phyloP scores from a whole-genome alignment of 2,113 vertebrate species.

The Nibea albiflora region DNA sequence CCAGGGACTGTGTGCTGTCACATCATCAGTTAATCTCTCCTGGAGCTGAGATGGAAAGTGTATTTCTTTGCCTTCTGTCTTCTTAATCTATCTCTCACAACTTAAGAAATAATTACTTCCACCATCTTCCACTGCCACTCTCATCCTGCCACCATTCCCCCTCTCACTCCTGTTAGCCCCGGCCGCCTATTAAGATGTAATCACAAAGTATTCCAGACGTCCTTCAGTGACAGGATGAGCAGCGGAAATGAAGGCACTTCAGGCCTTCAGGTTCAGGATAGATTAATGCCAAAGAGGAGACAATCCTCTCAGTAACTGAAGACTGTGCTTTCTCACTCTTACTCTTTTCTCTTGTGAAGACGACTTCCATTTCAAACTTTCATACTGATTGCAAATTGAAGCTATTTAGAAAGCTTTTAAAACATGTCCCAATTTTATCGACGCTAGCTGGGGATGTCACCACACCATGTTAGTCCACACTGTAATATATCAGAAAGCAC shows the following conservation, averaged over 20 bases:
- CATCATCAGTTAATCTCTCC: constrained; percentile 39
- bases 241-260: constrained; percentile 18
- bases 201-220: constrained; percentile 37
- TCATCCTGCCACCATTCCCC: constrained; percentile 17
- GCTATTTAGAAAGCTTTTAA: background rate
- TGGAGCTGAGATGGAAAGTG: constrained; percentile 13
- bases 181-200: constrained; percentile 37
- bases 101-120: constrained; percentile 52
- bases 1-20: background rate
- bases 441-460: background rate
- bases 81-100: constrained; percentile 42
- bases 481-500: too few relatives aligned
- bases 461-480: background rate
- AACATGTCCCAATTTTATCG: too few relatives aligned
- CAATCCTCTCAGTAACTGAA: background rate
- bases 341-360: background rate
- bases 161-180: constrained; percentile 6
- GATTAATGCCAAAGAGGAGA: constrained; percentile 23
- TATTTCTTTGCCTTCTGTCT: constrained; percentile 31
- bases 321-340: background rate
- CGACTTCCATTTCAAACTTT: background rate
- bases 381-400: background rate
- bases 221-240: constrained; percentile 35
- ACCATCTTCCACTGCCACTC: constrained; percentile 9
- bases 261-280: constrained; percentile 1